Conservation (phyloP, 2,797 vertebrate species). For the Masticophis lateralis region DNA sequence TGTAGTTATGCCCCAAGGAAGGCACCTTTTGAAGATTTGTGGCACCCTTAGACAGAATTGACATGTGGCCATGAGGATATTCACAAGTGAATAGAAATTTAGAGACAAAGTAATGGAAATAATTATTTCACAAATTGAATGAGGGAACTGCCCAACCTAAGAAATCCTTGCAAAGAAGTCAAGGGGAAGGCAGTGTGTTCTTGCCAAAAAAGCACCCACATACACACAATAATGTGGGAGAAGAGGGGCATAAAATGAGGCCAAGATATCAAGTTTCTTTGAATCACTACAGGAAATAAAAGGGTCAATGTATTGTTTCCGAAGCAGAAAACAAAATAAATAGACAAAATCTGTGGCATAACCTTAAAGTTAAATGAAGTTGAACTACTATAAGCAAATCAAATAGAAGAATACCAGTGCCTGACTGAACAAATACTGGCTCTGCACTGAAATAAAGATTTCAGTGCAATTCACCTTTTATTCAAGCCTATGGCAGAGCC, state of each 20-base stretch:
- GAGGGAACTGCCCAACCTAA: background rate
- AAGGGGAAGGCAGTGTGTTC: background rate
- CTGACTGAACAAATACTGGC: background rate
- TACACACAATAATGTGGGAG: background rate
- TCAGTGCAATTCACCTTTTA: background rate
- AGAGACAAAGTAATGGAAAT: background rate
- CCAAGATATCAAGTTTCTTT: background rate
- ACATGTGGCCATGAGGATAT: background rate
- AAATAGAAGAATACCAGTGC: slow-evolving; percentile 4
- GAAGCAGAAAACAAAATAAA: slow-evolving; percentile 4
- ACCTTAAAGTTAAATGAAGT: slow-evolving; percentile 11
- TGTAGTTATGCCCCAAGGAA: background rate
- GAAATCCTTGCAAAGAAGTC: background rate
- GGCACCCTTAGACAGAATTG: background rate
- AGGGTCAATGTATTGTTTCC: background rate
- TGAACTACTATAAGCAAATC: background rate
- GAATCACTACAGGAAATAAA: background rate
- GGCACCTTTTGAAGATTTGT: background rate
- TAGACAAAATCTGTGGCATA: background rate
- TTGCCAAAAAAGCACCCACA: background rate
- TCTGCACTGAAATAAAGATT: background rate
- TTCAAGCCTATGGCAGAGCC: background rate
- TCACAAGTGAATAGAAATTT: background rate
- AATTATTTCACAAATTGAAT: background rate
- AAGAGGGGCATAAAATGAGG: background rate